A percentile compares a stretch with the other conserved stretches of the same genome.
Evolutionary conservation across 2,797 vertebrate species (phyloP).

Genomic region (Pangasius larnaudii): DNA sequence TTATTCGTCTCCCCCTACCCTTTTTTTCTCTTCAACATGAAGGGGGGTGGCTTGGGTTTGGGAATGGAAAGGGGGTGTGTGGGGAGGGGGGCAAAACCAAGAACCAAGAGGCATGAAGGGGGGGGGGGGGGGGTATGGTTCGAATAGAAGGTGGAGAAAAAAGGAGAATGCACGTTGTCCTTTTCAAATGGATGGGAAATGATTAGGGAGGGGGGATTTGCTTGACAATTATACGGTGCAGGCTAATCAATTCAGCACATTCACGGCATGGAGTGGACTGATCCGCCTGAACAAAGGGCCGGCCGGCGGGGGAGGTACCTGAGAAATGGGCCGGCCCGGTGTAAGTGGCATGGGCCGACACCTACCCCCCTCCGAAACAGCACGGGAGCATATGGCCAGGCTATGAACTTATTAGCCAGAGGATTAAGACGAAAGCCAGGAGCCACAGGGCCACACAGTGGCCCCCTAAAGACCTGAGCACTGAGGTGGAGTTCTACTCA

Average conservation of each 20-base stretch:
- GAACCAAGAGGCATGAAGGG: slow-evolving; percentile 69
- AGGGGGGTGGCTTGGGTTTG: slow-evolving; percentile 50
- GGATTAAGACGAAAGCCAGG: slow-evolving; percentile 91
- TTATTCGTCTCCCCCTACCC: slow-evolving; percentile 54
- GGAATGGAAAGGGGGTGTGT: not conserved
- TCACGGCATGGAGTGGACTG: slow-evolving; percentile 93
- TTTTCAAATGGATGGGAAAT: slow-evolving; percentile 88
- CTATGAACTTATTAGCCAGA: slow-evolving; percentile 95
- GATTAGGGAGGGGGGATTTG: slow-evolving; percentile 88
- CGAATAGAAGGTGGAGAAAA: slow-evolving; percentile 65
- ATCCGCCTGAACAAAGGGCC: slow-evolving; percentile 89
- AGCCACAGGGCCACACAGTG: slow-evolving; percentile 75
- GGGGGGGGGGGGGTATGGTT: slow-evolving; percentile 64
- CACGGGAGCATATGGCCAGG: slow-evolving; percentile 92
- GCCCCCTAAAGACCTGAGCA: slow-evolving; percentile 62
- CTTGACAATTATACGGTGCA: slow-evolving; percentile 89
- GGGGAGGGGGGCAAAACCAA: slow-evolving; percentile 60
- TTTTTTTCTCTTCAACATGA: slow-evolving; percentile 63
- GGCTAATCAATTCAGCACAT: slow-evolving; percentile 94
- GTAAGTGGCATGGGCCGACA: slow-evolving; percentile 91
- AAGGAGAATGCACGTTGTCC: slow-evolving; percentile 84
- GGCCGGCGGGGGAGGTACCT: slow-evolving; percentile 89
- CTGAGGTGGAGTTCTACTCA: slow-evolving; percentile 62
- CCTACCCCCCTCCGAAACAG: slow-evolving; percentile 83
- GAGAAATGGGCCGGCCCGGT: slow-evolving; percentile 90